These are phyloP conservation scores for Drosophila auraria DNA, from an alignment of 1,140 invertebrate species.

Conservation along the genomic window DNA sequence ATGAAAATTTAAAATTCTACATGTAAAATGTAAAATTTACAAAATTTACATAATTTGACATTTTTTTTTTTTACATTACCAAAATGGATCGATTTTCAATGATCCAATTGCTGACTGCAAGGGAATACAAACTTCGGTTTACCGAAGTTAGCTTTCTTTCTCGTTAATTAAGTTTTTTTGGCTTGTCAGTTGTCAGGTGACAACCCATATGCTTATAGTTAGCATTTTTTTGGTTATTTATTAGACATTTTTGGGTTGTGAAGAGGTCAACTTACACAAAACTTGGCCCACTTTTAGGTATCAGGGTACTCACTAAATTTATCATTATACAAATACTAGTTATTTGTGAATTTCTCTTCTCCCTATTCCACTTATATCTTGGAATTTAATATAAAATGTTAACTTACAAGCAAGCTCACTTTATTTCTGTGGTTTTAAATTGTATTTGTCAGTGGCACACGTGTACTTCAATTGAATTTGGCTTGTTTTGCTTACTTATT, in stretches of 20 bases:
- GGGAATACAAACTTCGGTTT: too few species aligned
- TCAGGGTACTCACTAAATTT: neutral
- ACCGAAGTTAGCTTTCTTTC: too few species aligned
- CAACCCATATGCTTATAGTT: neutral
- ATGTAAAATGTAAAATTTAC: too few species aligned
- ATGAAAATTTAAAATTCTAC: too few species aligned
- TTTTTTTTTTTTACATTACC: too few species aligned
- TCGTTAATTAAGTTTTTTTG: constrained; percentile 37
- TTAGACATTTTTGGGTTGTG: constrained; percentile 8
- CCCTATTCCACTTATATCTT: neutral
- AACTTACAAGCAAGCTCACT: neutral
- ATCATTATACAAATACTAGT: neutral
- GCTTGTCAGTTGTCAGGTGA: constrained; percentile 16
- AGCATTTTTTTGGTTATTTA: constrained; percentile 17
- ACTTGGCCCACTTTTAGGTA: neutral
- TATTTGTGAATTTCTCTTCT: too few species aligned
- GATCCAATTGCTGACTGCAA: too few species aligned
- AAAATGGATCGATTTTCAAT: too few species aligned
- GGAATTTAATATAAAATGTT: neutral
- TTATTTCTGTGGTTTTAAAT: constrained; percentile 9
- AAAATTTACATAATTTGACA: too few species aligned
- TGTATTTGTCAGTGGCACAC: constrained; percentile 28
- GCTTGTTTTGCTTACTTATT: constrained; percentile 44
- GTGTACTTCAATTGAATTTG: constrained; percentile 39
- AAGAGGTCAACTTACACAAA: neutral